These are phyloP conservation scores for Dendronephthya gigantea DNA, from an alignment of 64 coral and sea anemone species.

Conservation along the genomic window DNA sequence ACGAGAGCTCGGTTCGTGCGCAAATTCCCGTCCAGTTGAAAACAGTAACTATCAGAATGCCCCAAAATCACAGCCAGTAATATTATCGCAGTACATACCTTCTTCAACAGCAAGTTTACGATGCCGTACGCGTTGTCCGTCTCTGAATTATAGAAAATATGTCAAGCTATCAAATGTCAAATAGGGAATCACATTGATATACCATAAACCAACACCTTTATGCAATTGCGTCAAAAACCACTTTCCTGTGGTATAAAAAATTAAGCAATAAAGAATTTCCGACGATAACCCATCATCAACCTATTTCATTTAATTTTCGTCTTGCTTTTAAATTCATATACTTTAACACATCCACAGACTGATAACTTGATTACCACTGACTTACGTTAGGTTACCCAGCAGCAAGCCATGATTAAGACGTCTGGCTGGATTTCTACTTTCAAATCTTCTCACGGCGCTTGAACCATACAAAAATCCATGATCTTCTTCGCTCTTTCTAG, in stretches of 20 bases:
- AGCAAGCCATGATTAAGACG: not conserved
- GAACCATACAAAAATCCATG: slow-evolving; percentile 1
- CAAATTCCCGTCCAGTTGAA: too few relatives aligned
- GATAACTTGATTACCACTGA: not conserved
- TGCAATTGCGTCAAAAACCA: too few relatives aligned
- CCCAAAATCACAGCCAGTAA: not conserved
- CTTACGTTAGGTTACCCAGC: not conserved
- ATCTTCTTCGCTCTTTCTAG: not conserved
- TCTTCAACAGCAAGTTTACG: not conserved
- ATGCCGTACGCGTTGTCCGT: not conserved
- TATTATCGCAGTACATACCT: not conserved
- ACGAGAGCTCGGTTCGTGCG: too few relatives aligned
- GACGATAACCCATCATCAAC: too few relatives aligned
- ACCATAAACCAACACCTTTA: too few relatives aligned
- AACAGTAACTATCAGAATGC: too few relatives aligned
- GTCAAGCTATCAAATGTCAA: too few relatives aligned
- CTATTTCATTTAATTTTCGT: too few relatives aligned
- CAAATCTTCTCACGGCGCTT: slow-evolving; percentile 1
- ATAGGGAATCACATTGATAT: too few relatives aligned
- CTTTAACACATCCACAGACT: not conserved
- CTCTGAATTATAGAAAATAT: not conserved
- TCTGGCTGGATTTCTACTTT: not conserved
- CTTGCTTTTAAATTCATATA: too few relatives aligned
- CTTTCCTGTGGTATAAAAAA: too few relatives aligned
- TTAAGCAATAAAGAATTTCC: too few relatives aligned